Evolutionary conservation across 2,797 vertebrate species (phyloP).

Genomic region (Poecilia wingei): DNA sequence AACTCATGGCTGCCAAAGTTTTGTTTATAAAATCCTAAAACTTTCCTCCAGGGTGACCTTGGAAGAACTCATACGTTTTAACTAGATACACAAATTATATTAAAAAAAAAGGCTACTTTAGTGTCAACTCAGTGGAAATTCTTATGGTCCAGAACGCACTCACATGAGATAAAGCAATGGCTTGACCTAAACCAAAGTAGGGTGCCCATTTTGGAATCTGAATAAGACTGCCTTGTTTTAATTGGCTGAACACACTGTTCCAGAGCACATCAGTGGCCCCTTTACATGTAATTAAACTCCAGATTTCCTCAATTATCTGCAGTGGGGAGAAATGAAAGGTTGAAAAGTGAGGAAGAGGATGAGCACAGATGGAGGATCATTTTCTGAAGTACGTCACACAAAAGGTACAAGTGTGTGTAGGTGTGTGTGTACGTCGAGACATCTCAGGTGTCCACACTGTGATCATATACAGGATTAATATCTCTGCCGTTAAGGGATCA

Average conservation of each 20-base stretch:
- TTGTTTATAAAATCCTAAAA: slow-evolving; percentile 11
- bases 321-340: slow-evolving; percentile 48
- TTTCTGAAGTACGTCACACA: slow-evolving; percentile 27
- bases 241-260: slow-evolving; percentile 53
- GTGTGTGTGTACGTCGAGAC: neutral
- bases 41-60: slow-evolving; percentile 2
- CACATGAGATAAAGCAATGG: neutral
- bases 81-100: neutral
- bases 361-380: slow-evolving; percentile 1
- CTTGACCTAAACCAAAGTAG: neutral
- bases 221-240: slow-evolving; percentile 47
- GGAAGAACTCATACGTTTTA: slow-evolving; percentile 3
- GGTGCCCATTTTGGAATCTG: slow-evolving; percentile 25
- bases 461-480: slow-evolving; percentile 58
- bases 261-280: slow-evolving; percentile 37
- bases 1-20: neutral
- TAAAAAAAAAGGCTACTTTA: slow-evolving; percentile 25
- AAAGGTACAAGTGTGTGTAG: slow-evolving; percentile 14
- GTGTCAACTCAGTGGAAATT: slow-evolving; percentile 20
- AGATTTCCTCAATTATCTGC: slow-evolving; percentile 58
- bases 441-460: slow-evolving; percentile 13
- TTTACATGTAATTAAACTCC: slow-evolving; percentile 62
- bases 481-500: slow-evolving; percentile 46
- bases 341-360: slow-evolving; percentile 21
- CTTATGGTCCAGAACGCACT: slow-evolving; percentile 32